phyloP scores from a whole-genome alignment of 1,140 invertebrate species.

The Aradophagus sp. region DNA sequence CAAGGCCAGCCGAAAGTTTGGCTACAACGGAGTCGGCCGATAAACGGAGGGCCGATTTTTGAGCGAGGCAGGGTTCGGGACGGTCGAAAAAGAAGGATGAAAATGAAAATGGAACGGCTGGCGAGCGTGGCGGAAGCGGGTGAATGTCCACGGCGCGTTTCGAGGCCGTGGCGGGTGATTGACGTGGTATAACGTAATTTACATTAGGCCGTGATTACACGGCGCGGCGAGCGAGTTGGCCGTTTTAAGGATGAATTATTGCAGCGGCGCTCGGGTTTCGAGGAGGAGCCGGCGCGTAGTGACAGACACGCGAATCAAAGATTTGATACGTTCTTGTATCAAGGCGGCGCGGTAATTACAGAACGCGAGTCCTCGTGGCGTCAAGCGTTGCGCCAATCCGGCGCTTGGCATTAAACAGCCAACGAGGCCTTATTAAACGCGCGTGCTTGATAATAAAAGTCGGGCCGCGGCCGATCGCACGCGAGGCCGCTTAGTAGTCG shows the following conservation, averaged over 20 bases:
- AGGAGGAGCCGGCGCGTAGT: slow-evolving; percentile 28
- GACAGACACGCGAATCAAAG: slow-evolving; percentile 52
- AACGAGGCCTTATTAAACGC: slow-evolving; percentile 3
- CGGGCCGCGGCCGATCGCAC: slow-evolving; percentile 19
- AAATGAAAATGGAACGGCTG: too few species aligned
- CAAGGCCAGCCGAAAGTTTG: too few species aligned
- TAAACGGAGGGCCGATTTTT: too few species aligned
- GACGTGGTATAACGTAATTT: slow-evolving; percentile 24
- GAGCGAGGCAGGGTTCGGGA: too few species aligned
- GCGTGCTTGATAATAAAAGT: too few species aligned
- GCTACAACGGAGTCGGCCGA: too few species aligned
- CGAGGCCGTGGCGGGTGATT: slow-evolving; percentile 26
- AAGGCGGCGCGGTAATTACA: slow-evolving; percentile 27
- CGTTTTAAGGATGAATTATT: slow-evolving; percentile 38
- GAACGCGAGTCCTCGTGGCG: slow-evolving; percentile 13
- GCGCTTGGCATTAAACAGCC: slow-evolving; percentile 60
- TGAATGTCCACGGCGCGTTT: too few species aligned
- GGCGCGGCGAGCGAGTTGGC: slow-evolving; percentile 1
- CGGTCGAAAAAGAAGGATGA: too few species aligned
- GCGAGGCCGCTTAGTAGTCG: slow-evolving; percentile 5
- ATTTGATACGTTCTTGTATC: slow-evolving; percentile 34
- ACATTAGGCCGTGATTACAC: slow-evolving; percentile 28
- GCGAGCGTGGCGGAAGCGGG: too few species aligned
- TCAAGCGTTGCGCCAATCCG: slow-evolving; percentile 36
- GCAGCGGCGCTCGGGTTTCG: slow-evolving; percentile 2